Base-by-base conservation (phyloP, 2,888 invertebrate species). In the Empis livida region DNA sequence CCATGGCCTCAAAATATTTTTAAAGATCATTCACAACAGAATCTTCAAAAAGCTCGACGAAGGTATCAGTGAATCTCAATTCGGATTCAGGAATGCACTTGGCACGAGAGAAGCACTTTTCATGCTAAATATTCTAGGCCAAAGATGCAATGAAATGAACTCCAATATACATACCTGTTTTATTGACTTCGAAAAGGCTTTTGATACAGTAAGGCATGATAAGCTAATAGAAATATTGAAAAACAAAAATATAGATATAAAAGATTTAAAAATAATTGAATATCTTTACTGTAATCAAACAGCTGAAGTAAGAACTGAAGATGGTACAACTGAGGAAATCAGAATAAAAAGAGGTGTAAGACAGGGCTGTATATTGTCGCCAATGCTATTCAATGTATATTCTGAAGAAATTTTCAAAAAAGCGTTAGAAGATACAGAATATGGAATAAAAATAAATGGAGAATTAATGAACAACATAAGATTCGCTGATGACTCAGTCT, bases 371-470 rank as follows among this genome's bases (percentile, higher is more conserved):
- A 32, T 5, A 32, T 13, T 32, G 32, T 13, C 32, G 13, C 32
- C 3, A 13, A 13, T 32, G 13, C 32, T 32, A 8, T 46, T 46
- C 23, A 42, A 42, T 32, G 23, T 46, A 27, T 45, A 45, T 16
- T 46, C 46, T 10, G 37, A 46, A 14, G 13, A 40, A 38, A 23
- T 42, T 2, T 42, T 46, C 14, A 27, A 42, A n/a, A 15, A 15
- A 15, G 13, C 16, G 15, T 10, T 16, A 9, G 11, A 38, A 10
- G 16, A 38, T 16, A 9, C 8, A 38, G 13, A 38, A 15, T 10
- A 15, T 38, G 38, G 38, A 16, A 11, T 38, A 38, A 38, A 38
- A 38, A 16, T 15, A 15, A 38, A 38, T 38, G 15, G 38, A 6
- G 38, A 15, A 11, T 9, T 15, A 15, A 38, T 38, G 10, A 38